Evolutionary conservation across 2,113 vertebrate species (phyloP).

Genomic region (Trematomus loennbergii): DNA sequence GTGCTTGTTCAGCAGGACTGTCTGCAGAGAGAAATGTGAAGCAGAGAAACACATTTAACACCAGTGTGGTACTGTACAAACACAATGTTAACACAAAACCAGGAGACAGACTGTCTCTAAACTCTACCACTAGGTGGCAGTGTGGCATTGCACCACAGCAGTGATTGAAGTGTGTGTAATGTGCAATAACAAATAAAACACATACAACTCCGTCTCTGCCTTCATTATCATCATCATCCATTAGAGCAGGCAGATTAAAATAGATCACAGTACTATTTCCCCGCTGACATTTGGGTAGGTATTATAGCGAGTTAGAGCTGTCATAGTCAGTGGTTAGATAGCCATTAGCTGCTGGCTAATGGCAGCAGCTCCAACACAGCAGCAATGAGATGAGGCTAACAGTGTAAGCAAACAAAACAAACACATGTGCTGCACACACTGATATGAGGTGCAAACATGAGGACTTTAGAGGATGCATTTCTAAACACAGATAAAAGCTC

Average conservation of each 20-base stretch:
- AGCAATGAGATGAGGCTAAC: slow-evolving; percentile 25
- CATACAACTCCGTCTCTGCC: slow-evolving; percentile 24
- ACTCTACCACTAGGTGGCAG: slow-evolving; percentile 73
- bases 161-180: background rate
- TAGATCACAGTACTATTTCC: slow-evolving; percentile 33
- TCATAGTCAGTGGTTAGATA: slow-evolving; percentile 13
- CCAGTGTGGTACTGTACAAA: background rate
- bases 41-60: background rate
- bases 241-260: slow-evolving; percentile 61
- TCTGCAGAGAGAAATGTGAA: slow-evolving; percentile 66
- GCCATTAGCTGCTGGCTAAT: slow-evolving; percentile 39
- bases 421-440: background rate
- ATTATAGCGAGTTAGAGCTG: slow-evolving; percentile 44
- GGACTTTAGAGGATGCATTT: no score
- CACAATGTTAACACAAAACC: background rate
- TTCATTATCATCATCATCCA: slow-evolving; percentile 49
- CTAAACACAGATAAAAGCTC: no score
- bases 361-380: slow-evolving; percentile 12
- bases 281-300: slow-evolving; percentile 49
- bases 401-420: slow-evolving; percentile 2
- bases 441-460: slow-evolving; percentile 1
- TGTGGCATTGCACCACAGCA: slow-evolving; percentile 38
- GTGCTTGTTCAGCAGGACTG: slow-evolving; percentile 82
- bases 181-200: slow-evolving; percentile 31
- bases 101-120: rapidly evolving